These are phyloP conservation scores for Luscinia megarhynchos DNA, from an alignment of 2,797 vertebrate genomes.

Conservation along the genomic window DNA sequence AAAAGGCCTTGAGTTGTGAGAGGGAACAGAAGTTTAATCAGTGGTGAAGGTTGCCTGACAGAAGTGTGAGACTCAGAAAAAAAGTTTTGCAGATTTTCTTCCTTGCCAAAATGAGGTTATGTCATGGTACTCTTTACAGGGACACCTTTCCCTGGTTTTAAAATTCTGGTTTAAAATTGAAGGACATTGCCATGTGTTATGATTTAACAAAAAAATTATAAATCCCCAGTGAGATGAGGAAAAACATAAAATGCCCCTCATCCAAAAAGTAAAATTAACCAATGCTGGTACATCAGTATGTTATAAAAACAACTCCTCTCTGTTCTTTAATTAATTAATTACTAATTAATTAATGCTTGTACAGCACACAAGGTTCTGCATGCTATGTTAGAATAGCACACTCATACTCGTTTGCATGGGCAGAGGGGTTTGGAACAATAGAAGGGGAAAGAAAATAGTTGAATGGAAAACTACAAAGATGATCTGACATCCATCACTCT, in stretches of 20 bases:
- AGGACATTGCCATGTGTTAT: not conserved
- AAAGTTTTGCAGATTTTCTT: not conserved
- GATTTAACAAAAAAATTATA: conserved; percentile 58
- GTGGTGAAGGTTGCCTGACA: not conserved
- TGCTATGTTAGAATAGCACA: not conserved
- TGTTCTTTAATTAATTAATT: conserved; percentile 21
- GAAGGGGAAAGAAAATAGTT: not conserved
- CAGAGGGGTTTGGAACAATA: not conserved
- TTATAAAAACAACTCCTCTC: conserved; percentile 54
- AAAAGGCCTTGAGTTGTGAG: conserved; percentile 16
- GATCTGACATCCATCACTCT: not conserved
- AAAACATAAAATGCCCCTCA: conserved; percentile 12
- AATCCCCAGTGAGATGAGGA: conserved; percentile 46
- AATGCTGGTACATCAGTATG: conserved; percentile 46
- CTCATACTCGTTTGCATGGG: not conserved
- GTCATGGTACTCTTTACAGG: not conserved
- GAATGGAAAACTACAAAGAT: not conserved
- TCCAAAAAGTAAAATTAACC: conserved; percentile 67
- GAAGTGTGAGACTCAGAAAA: not conserved
- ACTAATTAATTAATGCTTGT: conserved; percentile 48
- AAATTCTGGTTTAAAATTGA: conserved; percentile 32
- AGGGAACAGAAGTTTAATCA: not conserved
- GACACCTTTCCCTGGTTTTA: not conserved
- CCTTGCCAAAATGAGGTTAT: not conserved
- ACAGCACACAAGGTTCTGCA: not conserved